These are phyloP conservation scores for Diogma glabrata DNA, from an alignment of 2,888 invertebrate species.

Conservation along the genomic window DNA sequence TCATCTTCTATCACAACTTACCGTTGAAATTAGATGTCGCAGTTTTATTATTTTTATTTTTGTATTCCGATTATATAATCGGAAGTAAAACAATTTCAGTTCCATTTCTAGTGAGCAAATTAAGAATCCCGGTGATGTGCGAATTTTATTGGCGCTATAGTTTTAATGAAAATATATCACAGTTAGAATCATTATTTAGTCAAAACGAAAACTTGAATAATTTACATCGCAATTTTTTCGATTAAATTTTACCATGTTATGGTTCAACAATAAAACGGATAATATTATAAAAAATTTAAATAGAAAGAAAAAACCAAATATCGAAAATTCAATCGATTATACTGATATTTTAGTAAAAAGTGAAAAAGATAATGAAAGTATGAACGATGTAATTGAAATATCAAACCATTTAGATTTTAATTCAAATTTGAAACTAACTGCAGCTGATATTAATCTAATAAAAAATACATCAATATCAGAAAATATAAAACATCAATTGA, in stretches of 20 bases:
- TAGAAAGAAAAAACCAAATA: not conserved
- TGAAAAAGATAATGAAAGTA: constrained; percentile 15
- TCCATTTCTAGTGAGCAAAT: constrained; percentile 20
- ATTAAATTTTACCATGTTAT: constrained; percentile 17
- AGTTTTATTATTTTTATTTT: constrained; percentile 26
- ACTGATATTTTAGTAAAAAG: constrained; percentile 2
- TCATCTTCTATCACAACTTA: constrained; percentile 24
- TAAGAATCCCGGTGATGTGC: constrained; percentile 26
- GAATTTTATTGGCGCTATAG: constrained; percentile 16
- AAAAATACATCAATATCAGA: constrained; percentile 20
- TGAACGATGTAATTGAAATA: constrained; percentile 14
- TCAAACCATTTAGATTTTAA: constrained; percentile 25
- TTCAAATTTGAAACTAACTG: constrained; percentile 21
- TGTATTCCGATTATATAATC: constrained; percentile 22
- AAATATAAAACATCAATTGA: not conserved
- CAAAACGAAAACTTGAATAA: constrained; percentile 1
- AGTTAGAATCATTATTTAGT: constrained; percentile 14
- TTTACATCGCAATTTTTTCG: constrained; percentile 18
- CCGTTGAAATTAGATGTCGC: constrained; percentile 26
- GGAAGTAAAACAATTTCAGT: constrained; percentile 20
- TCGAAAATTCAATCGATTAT: no score
- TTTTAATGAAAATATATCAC: constrained; percentile 4
- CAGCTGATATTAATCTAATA: constrained; percentile 25
- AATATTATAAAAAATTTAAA: constrained; percentile 8
- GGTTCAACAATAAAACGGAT: constrained; percentile 19